Evolutionary conservation across 2,888 invertebrate genomes (phyloP).

Genomic region (Spilarctia lutea): DNA sequence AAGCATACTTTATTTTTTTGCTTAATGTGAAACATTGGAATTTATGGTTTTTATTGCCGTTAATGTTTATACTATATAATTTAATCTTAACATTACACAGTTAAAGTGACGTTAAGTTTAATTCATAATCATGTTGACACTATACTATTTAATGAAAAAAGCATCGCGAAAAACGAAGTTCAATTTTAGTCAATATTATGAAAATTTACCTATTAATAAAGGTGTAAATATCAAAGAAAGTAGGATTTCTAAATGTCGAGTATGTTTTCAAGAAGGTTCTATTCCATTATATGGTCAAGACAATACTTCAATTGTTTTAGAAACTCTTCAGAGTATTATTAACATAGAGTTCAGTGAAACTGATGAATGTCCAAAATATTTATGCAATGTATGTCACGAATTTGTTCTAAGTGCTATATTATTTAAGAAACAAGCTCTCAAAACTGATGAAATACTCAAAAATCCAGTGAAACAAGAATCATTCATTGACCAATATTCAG

Average conservation of each 20-base stretch:
- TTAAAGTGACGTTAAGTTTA: background rate
- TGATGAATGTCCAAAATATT: slow-evolving; percentile 64
- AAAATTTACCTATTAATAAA: slow-evolving; percentile 29
- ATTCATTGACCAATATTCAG: slow-evolving; percentile 33
- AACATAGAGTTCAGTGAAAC: slow-evolving; percentile 61
- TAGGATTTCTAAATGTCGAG: slow-evolving; percentile 28
- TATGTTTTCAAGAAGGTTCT: slow-evolving; percentile 48
- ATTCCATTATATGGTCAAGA: slow-evolving; percentile 48
- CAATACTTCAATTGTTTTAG: slow-evolving; percentile 21
- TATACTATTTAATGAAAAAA: slow-evolving; percentile 47
- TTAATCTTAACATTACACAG: background rate
- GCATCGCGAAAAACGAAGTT: slow-evolving; percentile 22
- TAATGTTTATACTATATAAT: background rate
- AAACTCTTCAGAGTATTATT: slow-evolving; percentile 38
- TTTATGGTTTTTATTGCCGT: background rate
- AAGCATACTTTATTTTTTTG: background rate
- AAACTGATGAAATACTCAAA: slow-evolving; percentile 61
- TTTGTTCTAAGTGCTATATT: slow-evolving; percentile 65
- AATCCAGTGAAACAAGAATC: slow-evolving; percentile 55
- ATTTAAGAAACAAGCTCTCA: slow-evolving; percentile 68
- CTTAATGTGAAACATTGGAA: background rate
- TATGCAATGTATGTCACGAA: slow-evolving; percentile 68
- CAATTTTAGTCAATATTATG: slow-evolving; percentile 41
- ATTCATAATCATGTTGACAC: slow-evolving; percentile 35
- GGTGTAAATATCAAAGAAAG: slow-evolving; percentile 20